Evolutionary conservation across 2,888 invertebrate species (phyloP).

Genomic region (Tinea semifulvella): DNA sequence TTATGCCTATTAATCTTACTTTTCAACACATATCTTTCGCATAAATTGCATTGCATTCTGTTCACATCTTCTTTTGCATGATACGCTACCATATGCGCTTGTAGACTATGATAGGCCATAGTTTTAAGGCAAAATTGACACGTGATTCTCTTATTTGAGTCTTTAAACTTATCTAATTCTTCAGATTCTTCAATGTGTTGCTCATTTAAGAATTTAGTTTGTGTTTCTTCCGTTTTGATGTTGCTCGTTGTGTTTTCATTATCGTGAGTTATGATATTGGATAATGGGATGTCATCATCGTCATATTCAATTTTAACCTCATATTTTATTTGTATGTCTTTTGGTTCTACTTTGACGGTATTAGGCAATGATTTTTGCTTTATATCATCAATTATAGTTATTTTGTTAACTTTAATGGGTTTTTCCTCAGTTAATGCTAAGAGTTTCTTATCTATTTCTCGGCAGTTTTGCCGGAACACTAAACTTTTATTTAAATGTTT

Average conservation of each 20-base stretch:
- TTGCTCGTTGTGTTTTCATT: background rate
- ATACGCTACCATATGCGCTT: conserved; percentile 28
- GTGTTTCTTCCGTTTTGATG: background rate
- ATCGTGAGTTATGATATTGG: background rate
- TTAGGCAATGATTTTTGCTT: too few relatives aligned
- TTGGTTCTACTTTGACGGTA: too few relatives aligned
- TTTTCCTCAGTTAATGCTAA: too few relatives aligned
- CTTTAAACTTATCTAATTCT: background rate
- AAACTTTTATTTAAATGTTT: conserved; percentile 22
- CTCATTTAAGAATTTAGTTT: background rate
- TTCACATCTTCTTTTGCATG: conserved; percentile 36
- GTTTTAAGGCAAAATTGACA: conserved; percentile 37
- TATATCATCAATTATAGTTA: too few relatives aligned
- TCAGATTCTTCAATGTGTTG: too few relatives aligned
- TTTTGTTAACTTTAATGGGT: too few relatives aligned
- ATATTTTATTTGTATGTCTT: too few relatives aligned
- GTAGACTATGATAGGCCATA: conserved; percentile 33
- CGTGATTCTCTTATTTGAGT: conserved; percentile 14
- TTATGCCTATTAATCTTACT: conserved; percentile 29
- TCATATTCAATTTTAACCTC: too few relatives aligned
- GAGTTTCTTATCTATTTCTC: conserved; percentile 22
- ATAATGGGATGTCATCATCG: conserved; percentile 14
- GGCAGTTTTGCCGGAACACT: conserved; percentile 32
- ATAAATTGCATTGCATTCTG: conserved; percentile 35
- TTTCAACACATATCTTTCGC: conserved; percentile 29